Evolutionary conservation across 2,888 invertebrate genomes (phyloP), one percentile per base, ranked within the genome.

Genomic region (Harpalus rufipes): DNA sequence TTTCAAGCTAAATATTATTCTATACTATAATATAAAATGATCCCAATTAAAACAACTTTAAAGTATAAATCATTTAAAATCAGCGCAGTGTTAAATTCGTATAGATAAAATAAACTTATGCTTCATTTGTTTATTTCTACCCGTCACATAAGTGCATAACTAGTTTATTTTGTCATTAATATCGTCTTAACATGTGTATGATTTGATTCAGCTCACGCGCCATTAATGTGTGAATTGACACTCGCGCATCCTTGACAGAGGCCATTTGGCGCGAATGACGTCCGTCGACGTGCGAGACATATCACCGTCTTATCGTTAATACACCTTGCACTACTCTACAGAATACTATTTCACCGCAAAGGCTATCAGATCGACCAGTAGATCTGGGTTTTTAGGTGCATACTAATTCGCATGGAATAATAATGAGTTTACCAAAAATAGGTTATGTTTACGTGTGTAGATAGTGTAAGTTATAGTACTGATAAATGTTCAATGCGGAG

Each of bases 131-230:
- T 51, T 10, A 51, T 51, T 51, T 10, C 3, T 51, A 51, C 10
- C 44, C 44, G 44, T 51, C 44, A 51, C 10, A 12, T 12, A 51
- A 51, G 44, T 12, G 12, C 44, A 51, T 51, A 51, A 51, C 44
- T 51, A 51, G 44, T 51, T 44, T 44, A 44, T 44, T 44, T 10
- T 51, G 44, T 51, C 10, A 51, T 51, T 51, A 51, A 51, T 51
- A 51, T 51, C 44, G 44, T 51, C 44, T 8, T 51, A 51, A 10
- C 10, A 51, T 12, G 44, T 12, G 12, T 21, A 78, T 58, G 59
- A 56, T 56, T 78, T 58, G 18, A 76, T 78, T 56, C 56, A 32
- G 78, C 59, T 78, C 78, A 78, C 78, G 78, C 78, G 58, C 56
- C 72, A 14, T n/a, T 41, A 68, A 39, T 68, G 68, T 68, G 39